These are phyloP conservation scores for Uloborus diversus DNA, from an alignment of 1,140 invertebrate species.

Conservation along the genomic window DNA sequence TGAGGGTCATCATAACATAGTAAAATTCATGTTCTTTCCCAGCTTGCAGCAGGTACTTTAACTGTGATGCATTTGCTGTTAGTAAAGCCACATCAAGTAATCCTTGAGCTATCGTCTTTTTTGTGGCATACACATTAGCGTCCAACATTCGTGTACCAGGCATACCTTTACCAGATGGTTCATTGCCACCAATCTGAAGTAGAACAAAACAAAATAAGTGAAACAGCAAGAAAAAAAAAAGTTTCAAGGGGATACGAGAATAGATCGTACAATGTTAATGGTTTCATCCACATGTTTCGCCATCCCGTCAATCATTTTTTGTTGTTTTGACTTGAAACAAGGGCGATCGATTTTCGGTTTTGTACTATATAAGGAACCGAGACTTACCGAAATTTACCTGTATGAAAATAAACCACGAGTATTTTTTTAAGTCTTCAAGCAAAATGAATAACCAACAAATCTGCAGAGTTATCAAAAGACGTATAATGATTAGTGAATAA, in stretches of 20 bases:
- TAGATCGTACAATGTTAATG: too few species aligned
- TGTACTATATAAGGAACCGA: too few species aligned
- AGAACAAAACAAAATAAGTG: not conserved
- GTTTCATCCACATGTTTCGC: too few species aligned
- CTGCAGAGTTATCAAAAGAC: too few species aligned
- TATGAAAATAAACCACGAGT: too few species aligned
- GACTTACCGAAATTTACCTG: too few species aligned
- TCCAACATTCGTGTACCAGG: conserved; percentile 68
- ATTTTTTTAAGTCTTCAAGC: not conserved
- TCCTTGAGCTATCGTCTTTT: conserved; percentile 81
- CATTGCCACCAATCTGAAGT: conserved; percentile 4
- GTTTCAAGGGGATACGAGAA: not conserved
- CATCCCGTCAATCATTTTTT: too few species aligned
- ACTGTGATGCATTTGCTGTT: conserved; percentile 78
- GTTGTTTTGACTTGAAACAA: too few species aligned
- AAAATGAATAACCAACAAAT: too few species aligned
- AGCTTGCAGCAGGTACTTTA: conserved; percentile 77
- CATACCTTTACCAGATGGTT: not conserved
- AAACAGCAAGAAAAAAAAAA: not conserved
- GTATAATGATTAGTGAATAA: too few species aligned
- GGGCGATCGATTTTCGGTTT: too few species aligned
- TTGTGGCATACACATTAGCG: conserved; percentile 84
- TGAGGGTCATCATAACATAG: conserved; percentile 75
- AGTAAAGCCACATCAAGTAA: conserved; percentile 67
- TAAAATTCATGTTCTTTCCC: conserved; percentile 59